A percentile compares a stretch with the other conserved stretches of the same genome.
Evolutionary conservation across 1,140 invertebrate species (phyloP).

Genomic region (Triops cancriformis): DNA sequence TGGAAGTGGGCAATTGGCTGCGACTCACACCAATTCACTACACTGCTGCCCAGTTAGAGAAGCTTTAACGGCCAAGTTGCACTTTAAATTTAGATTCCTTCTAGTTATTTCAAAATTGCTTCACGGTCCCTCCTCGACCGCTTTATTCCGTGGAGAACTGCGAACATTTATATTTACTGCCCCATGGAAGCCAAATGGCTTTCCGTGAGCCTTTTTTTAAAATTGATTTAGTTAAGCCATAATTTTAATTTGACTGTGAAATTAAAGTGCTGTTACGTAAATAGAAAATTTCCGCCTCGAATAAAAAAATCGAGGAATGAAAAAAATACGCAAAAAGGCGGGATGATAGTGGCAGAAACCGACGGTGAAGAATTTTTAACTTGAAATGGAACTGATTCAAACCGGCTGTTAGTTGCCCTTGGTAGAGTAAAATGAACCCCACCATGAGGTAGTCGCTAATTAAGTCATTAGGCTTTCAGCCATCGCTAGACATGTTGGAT

Average conservation of each 20-base stretch:
- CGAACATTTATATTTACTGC: no score
- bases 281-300: no score
- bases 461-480: neutral
- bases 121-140: neutral
- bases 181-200: no score
- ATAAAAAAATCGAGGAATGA: no score
- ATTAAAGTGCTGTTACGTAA: no score
- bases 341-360: neutral
- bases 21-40: conserved; percentile 10
- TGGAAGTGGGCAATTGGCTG: conserved; percentile 8
- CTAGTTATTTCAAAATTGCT: neutral
- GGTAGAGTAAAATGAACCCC: neutral
- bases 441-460: neutral
- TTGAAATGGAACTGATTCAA: neutral
- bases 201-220: no score
- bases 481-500: neutral
- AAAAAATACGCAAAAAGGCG: neutral
- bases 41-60: neutral
- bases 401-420: neutral
- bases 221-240: no score
- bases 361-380: neutral
- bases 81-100: conserved; percentile 1
- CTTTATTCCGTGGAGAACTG: neutral
- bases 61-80: neutral
- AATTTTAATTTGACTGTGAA: no score